Conservation (phyloP, 2,888 invertebrate species). For the Tanaodytes sp. region DNA sequence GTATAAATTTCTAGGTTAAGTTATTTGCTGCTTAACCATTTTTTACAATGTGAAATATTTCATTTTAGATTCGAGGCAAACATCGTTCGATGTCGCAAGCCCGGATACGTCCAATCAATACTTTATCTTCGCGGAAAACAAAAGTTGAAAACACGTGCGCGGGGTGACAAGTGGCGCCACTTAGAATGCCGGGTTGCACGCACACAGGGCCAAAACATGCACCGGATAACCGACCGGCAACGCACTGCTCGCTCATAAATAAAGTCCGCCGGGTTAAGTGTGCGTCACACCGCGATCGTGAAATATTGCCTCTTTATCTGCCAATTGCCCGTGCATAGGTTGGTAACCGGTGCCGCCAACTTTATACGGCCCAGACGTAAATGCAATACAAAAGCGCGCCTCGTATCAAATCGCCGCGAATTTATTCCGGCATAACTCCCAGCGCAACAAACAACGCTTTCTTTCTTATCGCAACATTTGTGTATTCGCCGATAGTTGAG, state of each 20-base stretch:
- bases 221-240: constrained; percentile 21
- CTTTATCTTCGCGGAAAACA: constrained; percentile 40
- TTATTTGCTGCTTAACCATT: no score
- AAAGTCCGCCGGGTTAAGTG: constrained; percentile 42
- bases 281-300: constrained; percentile 43
- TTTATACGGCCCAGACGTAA: constrained; percentile 15
- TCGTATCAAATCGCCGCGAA: constrained; percentile 36
- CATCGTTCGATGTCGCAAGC: no score
- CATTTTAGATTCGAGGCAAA: no score
- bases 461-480: constrained; percentile 37
- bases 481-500: constrained; percentile 29
- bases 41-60: no score
- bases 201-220: constrained; percentile 11
- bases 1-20: no score
- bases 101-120: constrained; percentile 45
- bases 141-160: constrained; percentile 42
- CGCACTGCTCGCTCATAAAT: constrained; percentile 47
- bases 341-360: constrained; percentile 18
- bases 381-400: constrained; percentile 32
- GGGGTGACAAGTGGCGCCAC: constrained; percentile 49
- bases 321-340: constrained; percentile 46
- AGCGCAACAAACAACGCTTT: constrained; percentile 30
- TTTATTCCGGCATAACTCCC: constrained; percentile 33
- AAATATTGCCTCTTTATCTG: constrained; percentile 49
- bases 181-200: constrained; percentile 22